Evolutionary conservation across 2,888 invertebrate species (phyloP).

Genomic region (Linhomoeus sp.): DNA sequence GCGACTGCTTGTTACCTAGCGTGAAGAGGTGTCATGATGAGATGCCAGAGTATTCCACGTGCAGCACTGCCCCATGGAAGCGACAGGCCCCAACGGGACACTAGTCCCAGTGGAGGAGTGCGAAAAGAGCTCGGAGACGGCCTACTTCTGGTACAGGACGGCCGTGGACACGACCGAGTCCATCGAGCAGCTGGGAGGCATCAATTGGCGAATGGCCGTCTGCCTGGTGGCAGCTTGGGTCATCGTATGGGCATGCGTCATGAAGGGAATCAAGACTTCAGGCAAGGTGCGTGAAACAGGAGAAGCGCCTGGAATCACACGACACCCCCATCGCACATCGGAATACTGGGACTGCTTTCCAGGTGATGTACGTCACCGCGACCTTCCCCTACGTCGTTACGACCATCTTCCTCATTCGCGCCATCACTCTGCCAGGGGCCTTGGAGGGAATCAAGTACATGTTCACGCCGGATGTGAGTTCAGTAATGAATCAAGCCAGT

Average conservation of each 20-base stretch:
- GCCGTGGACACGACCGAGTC: conserved; percentile 67
- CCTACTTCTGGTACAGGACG: conserved; percentile 76
- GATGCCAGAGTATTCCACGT: too few relatives aligned
- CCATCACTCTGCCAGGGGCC: conserved; percentile 66
- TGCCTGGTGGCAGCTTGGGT: conserved; percentile 71
- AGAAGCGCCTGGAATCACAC: too few relatives aligned
- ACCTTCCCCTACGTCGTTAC: conserved; percentile 80
- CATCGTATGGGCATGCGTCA: conserved; percentile 77
- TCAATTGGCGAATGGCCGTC: conserved; percentile 78
- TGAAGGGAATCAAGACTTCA: conserved; percentile 87
- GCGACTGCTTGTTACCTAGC: too few relatives aligned
- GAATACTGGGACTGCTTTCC: too few relatives aligned
- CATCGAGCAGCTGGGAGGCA: conserved; percentile 44
- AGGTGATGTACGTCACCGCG: conserved; percentile 86
- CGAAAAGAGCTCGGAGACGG: conserved; percentile 46
- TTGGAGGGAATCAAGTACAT: conserved; percentile 65
- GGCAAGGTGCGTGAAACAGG: conserved; percentile 53
- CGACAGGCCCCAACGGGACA: background rate
- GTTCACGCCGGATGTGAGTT: conserved; percentile 66
- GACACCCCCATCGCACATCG: too few relatives aligned
- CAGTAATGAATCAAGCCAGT: background rate
- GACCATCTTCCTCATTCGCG: conserved; percentile 77
- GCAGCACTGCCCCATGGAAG: background rate
- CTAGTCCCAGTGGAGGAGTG: background rate
- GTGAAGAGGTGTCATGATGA: too few relatives aligned